Percentiles rank a stretch among this genome's conserved stretches.
phyloP scores from a whole-genome alignment of 2,888 invertebrate genomes.

The Spisula solida region DNA sequence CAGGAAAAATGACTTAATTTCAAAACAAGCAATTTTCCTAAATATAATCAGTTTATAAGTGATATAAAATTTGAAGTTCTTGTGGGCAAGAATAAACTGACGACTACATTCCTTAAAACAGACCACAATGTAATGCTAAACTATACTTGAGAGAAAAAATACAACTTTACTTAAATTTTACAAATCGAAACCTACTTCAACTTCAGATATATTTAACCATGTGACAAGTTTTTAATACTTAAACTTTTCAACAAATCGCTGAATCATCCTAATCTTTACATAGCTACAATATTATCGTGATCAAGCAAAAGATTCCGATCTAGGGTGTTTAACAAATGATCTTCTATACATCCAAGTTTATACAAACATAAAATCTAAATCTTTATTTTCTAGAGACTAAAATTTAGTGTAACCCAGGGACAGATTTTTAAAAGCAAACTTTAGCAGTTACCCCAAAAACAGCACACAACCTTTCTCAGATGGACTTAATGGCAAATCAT shows the following conservation, averaged over 20 bases:
- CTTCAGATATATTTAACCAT: not conserved
- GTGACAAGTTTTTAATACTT: slow-evolving; percentile 14
- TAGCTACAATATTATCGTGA: slow-evolving; percentile 15
- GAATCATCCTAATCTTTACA: slow-evolving; percentile 5
- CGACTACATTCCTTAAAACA: no score
- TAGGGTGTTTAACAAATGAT: slow-evolving; percentile 5
- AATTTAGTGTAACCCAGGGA: not conserved
- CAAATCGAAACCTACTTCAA: not conserved
- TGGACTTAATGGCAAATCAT: not conserved
- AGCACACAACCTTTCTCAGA: not conserved
- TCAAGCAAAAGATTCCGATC: slow-evolving; percentile 1
- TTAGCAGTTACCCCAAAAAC: not conserved
- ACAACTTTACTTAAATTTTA: no score
- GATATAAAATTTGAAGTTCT: no score
- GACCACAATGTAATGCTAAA: no score
- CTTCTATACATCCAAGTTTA: slow-evolving; percentile 12
- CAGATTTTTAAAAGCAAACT: slow-evolving; percentile 2
- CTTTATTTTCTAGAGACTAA: not conserved
- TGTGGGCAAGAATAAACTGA: no score
- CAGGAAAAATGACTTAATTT: no score
- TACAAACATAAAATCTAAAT: slow-evolving; percentile 15
- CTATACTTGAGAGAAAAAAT: no score
- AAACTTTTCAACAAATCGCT: not conserved
- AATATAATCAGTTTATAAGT: no score
- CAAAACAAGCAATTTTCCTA: no score